These are phyloP conservation scores for Andinoacara biseriatus DNA, from an alignment of 2,113 vertebrate genomes.

Conservation along the genomic window DNA sequence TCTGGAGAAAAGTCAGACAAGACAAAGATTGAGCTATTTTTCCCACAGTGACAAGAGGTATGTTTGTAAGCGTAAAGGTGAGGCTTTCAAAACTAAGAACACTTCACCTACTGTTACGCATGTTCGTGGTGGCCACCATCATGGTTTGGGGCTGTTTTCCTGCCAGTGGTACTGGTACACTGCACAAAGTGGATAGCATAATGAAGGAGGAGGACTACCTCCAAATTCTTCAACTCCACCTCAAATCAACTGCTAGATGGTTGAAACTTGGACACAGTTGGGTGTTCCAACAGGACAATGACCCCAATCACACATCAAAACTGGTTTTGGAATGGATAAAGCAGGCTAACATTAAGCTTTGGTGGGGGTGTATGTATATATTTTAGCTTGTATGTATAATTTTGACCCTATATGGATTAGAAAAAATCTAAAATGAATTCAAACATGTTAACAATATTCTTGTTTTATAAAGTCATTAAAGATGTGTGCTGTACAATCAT, in stretches of 20 bases:
- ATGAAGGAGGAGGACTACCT: background rate
- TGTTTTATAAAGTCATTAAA: background rate
- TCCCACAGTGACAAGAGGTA: background rate
- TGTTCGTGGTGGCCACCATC: background rate
- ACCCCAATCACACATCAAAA: background rate
- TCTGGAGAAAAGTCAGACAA: no score
- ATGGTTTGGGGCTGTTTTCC: background rate
- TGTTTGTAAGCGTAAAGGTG: background rate
- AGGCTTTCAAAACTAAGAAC: background rate
- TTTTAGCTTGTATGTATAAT: no score
- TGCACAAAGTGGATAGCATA: background rate
- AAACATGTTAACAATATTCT: background rate
- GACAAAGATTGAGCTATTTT: background rate
- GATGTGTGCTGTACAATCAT: background rate
- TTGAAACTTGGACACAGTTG: background rate
- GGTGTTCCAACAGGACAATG: background rate
- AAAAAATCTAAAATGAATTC: background rate
- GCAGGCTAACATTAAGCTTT: background rate
- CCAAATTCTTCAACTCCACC: background rate
- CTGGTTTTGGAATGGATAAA: background rate
- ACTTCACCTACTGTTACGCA: background rate
- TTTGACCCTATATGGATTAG: background rate
- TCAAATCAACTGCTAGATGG: background rate
- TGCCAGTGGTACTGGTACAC: background rate
- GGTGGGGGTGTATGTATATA: no score